Percentiles rank a stretch among this genome's conserved stretches.
Evolutionary conservation across 2,888 invertebrate species (phyloP).

Genomic region (Branchipolynoe longqiensis): DNA sequence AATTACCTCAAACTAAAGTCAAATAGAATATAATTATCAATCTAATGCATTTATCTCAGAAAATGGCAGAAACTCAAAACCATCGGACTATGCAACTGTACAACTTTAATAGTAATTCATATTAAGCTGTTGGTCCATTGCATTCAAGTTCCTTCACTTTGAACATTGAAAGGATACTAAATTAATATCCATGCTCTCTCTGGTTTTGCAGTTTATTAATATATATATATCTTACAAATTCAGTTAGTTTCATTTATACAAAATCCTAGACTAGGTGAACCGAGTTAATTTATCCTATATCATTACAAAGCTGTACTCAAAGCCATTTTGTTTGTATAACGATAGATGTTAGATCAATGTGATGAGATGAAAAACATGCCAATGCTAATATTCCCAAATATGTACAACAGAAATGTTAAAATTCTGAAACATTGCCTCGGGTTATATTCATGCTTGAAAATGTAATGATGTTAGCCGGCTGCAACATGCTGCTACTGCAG

Average conservation of each 20-base stretch:
- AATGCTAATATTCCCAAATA: not conserved
- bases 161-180: no score
- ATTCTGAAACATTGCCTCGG: not conserved
- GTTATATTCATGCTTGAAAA: not conserved
- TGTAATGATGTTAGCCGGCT: constrained; percentile 9
- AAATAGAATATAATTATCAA: no score
- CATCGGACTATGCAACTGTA: no score
- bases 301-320: constrained; percentile 9
- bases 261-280: not conserved
- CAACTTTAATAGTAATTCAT: no score
- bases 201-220: no score
- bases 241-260: constrained; percentile 4
- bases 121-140: no score
- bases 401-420: constrained; percentile 26
- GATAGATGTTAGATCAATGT: not conserved
- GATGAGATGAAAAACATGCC: constrained; percentile 23
- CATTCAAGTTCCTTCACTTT: no score
- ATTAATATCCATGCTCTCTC: no score
- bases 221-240: constrained; percentile 3
- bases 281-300: constrained; percentile 30
- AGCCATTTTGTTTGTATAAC: no score
- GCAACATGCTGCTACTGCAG: not conserved
- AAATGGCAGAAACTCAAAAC: no score
- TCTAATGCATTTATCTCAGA: no score
- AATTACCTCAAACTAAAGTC: no score